Evolutionary conservation across 2,888 invertebrate genomes (phyloP).

Genomic region (Ametastegia equiseti): DNA sequence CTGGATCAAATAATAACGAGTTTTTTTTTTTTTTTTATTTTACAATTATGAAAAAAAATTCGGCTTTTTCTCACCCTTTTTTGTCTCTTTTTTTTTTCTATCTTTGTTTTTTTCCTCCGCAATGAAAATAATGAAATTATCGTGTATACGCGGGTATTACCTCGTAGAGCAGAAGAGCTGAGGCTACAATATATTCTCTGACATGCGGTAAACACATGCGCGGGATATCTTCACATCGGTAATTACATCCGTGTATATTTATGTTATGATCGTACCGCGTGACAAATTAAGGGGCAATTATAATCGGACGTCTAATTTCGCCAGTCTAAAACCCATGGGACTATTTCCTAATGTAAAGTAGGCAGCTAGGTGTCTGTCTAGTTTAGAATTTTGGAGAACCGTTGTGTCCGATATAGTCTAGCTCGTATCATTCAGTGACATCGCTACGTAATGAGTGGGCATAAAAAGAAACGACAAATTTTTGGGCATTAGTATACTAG

Average conservation of each 20-base stretch:
- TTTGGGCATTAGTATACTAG: too few relatives aligned
- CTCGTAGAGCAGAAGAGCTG: not conserved
- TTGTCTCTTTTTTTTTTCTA: not conserved
- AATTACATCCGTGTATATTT: constrained; percentile 38
- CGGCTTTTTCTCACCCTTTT: too few relatives aligned
- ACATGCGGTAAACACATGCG: constrained; percentile 3
- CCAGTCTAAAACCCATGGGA: not conserved
- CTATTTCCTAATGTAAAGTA: not conserved
- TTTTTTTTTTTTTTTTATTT: not conserved
- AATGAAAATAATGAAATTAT: not conserved
- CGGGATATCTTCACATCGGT: constrained; percentile 21
- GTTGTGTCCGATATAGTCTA: not conserved
- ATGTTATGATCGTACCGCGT: constrained; percentile 5
- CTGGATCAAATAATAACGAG: constrained; percentile 74
- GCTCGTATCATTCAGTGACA: not conserved
- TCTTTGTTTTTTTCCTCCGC: not conserved
- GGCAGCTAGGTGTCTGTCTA: not conserved
- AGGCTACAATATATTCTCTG: too few relatives aligned
- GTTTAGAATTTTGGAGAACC: not conserved
- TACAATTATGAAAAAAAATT: not conserved
- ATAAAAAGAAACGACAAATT: too few relatives aligned
- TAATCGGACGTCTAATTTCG: constrained; percentile 30
- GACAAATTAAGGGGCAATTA: constrained; percentile 33
- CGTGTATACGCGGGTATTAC: not conserved
- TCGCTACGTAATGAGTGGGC: too few relatives aligned